Conservation (phyloP, 2,113 vertebrate genomes). For the Microtus pennsylvanicus region DNA sequence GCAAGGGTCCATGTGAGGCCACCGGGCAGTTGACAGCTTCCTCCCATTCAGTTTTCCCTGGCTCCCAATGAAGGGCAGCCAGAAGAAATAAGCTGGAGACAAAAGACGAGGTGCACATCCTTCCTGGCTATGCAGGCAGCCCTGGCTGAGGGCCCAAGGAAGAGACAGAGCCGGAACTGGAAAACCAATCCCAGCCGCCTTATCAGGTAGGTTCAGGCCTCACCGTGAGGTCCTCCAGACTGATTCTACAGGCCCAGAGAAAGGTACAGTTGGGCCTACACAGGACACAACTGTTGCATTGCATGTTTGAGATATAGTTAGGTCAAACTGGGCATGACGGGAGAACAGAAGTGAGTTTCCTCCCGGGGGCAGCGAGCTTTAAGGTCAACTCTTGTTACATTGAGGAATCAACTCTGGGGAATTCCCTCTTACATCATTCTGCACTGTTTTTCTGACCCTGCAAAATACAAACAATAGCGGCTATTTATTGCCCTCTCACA, state of each 20-base stretch:
- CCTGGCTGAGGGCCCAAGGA: constrained; percentile 52
- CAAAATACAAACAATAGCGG: constrained; percentile 61
- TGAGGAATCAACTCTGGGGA: constrained; percentile 69
- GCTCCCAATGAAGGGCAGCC: constrained; percentile 73
- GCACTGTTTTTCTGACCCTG: constrained; percentile 60
- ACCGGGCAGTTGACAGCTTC: constrained; percentile 78
- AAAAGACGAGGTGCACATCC: constrained; percentile 82
- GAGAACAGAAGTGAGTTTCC: constrained; percentile 62
- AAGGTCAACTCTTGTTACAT: constrained; percentile 61
- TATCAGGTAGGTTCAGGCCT: constrained; percentile 1
- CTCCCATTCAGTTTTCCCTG: constrained; percentile 67
- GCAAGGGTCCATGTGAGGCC: constrained; percentile 49
- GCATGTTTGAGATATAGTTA: constrained; percentile 35
- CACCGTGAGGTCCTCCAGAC: fast-evolving
- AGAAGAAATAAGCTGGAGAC: constrained; percentile 77
- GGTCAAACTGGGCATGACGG: constrained; percentile 45
- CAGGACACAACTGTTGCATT: neutral
- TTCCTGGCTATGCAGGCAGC: constrained; percentile 77
- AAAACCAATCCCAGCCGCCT: constrained; percentile 17
- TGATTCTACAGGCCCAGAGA: neutral
- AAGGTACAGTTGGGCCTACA: constrained; percentile 32
- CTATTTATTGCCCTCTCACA: constrained; percentile 15
- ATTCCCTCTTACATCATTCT: constrained; percentile 74
- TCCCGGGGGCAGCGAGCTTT: constrained; percentile 29
- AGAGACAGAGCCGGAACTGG: constrained; percentile 76